phyloP scores from a whole-genome alignment of 2,113 vertebrate genomes.

The Salminus brasiliensis region DNA sequence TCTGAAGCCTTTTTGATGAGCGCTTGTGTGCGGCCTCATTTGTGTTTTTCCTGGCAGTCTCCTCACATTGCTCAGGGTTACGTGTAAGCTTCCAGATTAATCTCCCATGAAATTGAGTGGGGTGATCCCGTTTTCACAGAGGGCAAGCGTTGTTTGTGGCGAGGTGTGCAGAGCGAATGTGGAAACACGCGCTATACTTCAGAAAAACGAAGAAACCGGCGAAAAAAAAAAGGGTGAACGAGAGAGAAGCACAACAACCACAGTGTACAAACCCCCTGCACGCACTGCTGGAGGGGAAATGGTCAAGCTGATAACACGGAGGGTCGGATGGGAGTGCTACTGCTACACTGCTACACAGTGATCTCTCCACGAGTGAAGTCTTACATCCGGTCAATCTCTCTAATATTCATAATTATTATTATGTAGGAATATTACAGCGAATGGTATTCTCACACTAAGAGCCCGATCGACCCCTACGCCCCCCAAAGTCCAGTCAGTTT shows the following conservation, averaged over 20 bases:
- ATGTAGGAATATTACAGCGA: background rate
- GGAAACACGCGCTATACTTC: background rate
- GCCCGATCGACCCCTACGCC: too few species aligned
- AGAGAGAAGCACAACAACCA: background rate
- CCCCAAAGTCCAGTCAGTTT: too few species aligned
- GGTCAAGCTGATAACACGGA: background rate
- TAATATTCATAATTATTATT: background rate
- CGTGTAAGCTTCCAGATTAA: slow-evolving; percentile 42
- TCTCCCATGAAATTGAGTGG: slow-evolving; percentile 48
- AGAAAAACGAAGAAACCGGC: slow-evolving; percentile 11
- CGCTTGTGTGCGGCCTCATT: background rate
- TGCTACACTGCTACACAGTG: too few species aligned
- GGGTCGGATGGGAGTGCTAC: background rate
- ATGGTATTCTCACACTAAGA: background rate
- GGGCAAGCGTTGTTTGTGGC: slow-evolving; percentile 36
- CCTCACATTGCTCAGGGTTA: slow-evolving; percentile 41
- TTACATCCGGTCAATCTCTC: too few species aligned
- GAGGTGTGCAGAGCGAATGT: slow-evolving; percentile 8
- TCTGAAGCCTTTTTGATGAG: slow-evolving; percentile 14
- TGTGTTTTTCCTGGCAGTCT: slow-evolving; percentile 33
- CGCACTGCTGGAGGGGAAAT: slow-evolving; percentile 6
- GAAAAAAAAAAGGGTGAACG: background rate
- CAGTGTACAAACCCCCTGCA: background rate
- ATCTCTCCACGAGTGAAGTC: too few species aligned
- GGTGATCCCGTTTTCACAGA: slow-evolving; percentile 36